Evolutionary conservation across 2,888 invertebrate species (phyloP).

Genomic region (Pristionchus entomophagus): DNA sequence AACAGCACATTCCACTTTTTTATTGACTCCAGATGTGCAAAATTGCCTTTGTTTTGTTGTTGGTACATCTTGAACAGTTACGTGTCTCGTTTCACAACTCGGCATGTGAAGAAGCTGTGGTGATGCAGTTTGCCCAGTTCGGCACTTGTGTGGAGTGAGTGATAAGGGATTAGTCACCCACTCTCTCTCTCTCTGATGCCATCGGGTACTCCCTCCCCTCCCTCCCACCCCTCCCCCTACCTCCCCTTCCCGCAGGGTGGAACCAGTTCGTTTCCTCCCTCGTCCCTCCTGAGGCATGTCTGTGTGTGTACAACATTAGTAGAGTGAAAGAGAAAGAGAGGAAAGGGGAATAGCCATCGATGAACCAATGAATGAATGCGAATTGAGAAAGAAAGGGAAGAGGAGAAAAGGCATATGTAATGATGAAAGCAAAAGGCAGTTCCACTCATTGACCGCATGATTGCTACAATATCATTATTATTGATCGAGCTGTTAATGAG

Average conservation of each 20-base stretch:
- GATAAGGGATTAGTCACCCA: slow-evolving; percentile 31
- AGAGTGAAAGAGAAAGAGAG: neutral
- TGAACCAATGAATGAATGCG: slow-evolving; percentile 9
- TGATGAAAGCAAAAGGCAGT: slow-evolving; percentile 37
- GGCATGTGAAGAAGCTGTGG: neutral
- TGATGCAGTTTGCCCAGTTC: slow-evolving; percentile 19
- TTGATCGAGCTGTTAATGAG: neutral
- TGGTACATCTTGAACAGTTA: too few species aligned
- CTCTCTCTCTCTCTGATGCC: slow-evolving; percentile 8
- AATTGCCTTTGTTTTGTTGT: too few species aligned
- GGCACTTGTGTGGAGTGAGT: slow-evolving; percentile 37
- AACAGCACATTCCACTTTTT: too few species aligned
- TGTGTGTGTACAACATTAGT: slow-evolving; percentile 42
- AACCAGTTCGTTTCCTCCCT: neutral
- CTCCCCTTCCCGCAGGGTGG: neutral
- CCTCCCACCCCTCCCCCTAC: neutral
- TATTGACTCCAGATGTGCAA: too few species aligned
- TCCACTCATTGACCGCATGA: neutral
- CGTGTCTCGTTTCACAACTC: neutral
- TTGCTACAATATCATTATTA: too few species aligned
- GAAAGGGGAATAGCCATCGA: neutral
- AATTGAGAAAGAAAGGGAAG: neutral
- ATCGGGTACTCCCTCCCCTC: neutral
- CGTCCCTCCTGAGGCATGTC: slow-evolving; percentile 30
- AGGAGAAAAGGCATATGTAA: neutral